Evolutionary conservation across 2,113 vertebrate species (phyloP), one percentile per base, ranked within the genome.

Genomic region (Psammodynastes pulverulentus): DNA sequence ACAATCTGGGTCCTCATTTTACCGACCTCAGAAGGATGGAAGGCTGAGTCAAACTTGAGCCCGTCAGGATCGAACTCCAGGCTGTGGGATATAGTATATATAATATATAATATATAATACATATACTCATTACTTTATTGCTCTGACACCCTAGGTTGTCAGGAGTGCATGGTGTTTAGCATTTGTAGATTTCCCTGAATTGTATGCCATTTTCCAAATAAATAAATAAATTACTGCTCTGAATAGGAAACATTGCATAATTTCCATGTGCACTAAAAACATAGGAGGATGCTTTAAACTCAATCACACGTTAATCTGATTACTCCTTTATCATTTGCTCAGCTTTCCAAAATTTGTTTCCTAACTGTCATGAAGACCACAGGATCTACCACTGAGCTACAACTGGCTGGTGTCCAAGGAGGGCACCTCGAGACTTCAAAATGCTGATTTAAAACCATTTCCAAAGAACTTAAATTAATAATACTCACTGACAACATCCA

Each of bases 191-290:
- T 67, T 67, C 29, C 62, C 62, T 67, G 62, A 29, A 17, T 34
- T 34, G 5, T 67, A 34, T 17, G 13, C 29, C 13, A 34, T 67
- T 15, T n/a, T n/a, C 29, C 13, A 67, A 67, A 34, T 67, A 34
- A 67, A 15, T 67, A 15, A 53, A 53, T 0, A 0, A 0, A 4
- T 4, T 92, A 39, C 8, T 29, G 12, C 29, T 17, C 12, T 1
- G 34, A 0, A 3, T 4, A 10, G 3, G 4, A 29, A 58, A n/a
- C 24, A 12, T 0, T 26, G 45, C 29, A 93, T 24, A 56, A 67
- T 23, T 88, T n/a, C 34, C 89, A 19, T n/a, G 88, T 12, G 51
- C 23, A 10, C 51, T 90, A 49, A 58, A 29, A 10, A 17, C 12
- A 29, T 29, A 54, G n/a, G 34, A 53, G 43, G 8, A 8, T 84